Evolutionary conservation across 2,113 vertebrate genomes (phyloP).

Genomic region (Oncorhynchus tshawytscha): DNA sequence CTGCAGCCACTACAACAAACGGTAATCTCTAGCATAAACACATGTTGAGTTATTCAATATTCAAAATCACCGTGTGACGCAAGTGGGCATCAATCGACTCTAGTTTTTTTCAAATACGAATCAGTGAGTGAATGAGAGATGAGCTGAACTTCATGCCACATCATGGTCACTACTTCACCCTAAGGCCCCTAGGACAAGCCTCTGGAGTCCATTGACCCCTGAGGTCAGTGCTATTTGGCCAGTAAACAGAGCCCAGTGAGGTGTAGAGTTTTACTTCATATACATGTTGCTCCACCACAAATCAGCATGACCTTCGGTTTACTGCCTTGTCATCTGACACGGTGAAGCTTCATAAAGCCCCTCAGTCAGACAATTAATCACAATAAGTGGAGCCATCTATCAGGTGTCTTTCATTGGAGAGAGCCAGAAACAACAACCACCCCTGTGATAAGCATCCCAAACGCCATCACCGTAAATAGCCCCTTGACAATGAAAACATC

Average conservation of each 20-base stretch:
- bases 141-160: not conserved
- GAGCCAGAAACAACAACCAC: slow-evolving; percentile 1
- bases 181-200: no score
- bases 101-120: slow-evolving; percentile 8
- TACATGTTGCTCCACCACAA: slow-evolving; percentile 11
- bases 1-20: no score
- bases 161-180: not conserved
- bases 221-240: slow-evolving; percentile 16
- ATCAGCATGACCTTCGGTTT: slow-evolving; percentile 13
- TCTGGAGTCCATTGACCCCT: not conserved
- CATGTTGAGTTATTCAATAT: no score
- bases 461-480: no score
- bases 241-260: not conserved
- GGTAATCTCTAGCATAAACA: no score
- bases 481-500: slow-evolving; percentile 1
- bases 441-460: slow-evolving; percentile 20
- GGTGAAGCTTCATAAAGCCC: slow-evolving; percentile 13
- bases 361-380: slow-evolving; percentile 13
- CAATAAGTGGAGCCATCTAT: slow-evolving; percentile 7
- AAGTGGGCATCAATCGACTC: no score
- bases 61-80: no score
- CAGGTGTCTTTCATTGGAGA: not conserved
- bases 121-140: not conserved
- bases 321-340: slow-evolving; percentile 19
- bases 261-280: not conserved